A percentile compares a stretch with the other conserved stretches of the same genome.
phyloP scores from a whole-genome alignment of 1,140 invertebrate species.

The Phthorimaea operculella region DNA sequence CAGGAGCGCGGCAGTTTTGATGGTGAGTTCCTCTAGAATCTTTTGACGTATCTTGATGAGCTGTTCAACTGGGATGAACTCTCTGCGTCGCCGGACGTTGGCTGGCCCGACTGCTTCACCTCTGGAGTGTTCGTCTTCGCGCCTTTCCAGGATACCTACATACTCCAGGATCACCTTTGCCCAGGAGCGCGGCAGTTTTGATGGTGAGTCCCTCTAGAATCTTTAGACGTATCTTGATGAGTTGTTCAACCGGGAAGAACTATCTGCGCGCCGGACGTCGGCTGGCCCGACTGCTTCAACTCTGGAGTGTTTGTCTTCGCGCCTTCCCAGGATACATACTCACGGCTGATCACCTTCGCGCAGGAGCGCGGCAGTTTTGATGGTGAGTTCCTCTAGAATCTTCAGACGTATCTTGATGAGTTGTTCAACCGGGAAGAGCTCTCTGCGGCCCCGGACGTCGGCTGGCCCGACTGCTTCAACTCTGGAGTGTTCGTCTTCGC shows the following conservation, averaged over 20 bases:
- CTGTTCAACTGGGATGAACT: constrained; percentile 93
- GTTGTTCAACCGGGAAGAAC: constrained; percentile 91
- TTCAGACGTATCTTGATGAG: too few relatives aligned
- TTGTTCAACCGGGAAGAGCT: constrained; percentile 93
- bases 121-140: constrained; percentile 94
- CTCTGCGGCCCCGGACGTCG: constrained; percentile 93
- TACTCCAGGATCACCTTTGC: constrained; percentile 83
- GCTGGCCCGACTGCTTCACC: constrained; percentile 98
- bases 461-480: constrained; percentile 98
- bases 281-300: constrained; percentile 98
- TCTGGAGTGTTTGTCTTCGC: constrained; percentile 94
- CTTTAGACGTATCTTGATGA: too few relatives aligned
- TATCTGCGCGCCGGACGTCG: constrained; percentile 95
- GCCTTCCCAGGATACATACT: constrained; percentile 88
- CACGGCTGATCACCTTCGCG: constrained; percentile 80
- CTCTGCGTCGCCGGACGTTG: constrained; percentile 93
- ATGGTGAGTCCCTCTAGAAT: constrained; percentile 79
- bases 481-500: constrained; percentile 94
- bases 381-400: too few relatives aligned
- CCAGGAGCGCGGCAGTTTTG: constrained; percentile 87
- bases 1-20: constrained; percentile 86
- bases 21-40: too few relatives aligned
- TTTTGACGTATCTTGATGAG: too few relatives aligned
- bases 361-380: constrained; percentile 86
- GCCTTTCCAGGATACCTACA: constrained; percentile 90